Conservation (phyloP, 2,113 vertebrate species). For the Forbesichthys agassizii region DNA sequence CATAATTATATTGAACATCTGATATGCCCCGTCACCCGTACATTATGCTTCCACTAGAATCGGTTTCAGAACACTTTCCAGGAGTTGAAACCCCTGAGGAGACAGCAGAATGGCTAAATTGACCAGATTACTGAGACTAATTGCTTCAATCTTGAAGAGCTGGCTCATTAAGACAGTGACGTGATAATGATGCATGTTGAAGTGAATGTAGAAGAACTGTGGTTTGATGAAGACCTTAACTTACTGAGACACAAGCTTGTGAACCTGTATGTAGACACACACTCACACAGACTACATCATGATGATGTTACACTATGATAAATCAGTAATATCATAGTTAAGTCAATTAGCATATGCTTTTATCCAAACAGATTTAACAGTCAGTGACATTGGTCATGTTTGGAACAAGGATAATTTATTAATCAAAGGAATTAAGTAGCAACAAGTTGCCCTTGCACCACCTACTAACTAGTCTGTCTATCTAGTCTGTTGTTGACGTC, state of each 20-base stretch:
- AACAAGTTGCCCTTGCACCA: neutral
- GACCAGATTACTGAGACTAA: slow-evolving; percentile 64
- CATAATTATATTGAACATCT: slow-evolving; percentile 65
- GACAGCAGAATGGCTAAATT: slow-evolving; percentile 49
- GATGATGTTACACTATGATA: too few species aligned
- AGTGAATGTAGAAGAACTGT: slow-evolving; percentile 5
- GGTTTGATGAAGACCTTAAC: neutral
- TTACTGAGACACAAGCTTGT: neutral
- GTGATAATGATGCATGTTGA: slow-evolving; percentile 45
- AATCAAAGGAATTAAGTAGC: slow-evolving; percentile 15
- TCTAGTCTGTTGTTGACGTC: slow-evolving; percentile 24
- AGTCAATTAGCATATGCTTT: too few species aligned
- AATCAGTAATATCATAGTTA: too few species aligned
- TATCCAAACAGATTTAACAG: too few species aligned
- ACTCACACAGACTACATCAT: neutral
- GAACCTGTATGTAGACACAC: neutral
- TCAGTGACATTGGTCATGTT: neutral
- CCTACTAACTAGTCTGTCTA: neutral
- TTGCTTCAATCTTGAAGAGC: slow-evolving; percentile 51
- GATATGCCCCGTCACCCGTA: slow-evolving; percentile 14
- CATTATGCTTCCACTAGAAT: slow-evolving; percentile 2
- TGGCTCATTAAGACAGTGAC: slow-evolving; percentile 51
- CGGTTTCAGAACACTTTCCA: slow-evolving; percentile 29
- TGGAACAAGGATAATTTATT: slow-evolving; percentile 7
- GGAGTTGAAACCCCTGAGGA: slow-evolving; percentile 42